These are phyloP conservation scores for Eupeodes latifasciatus DNA, from an alignment of 2,888 invertebrate species.

Conservation along the genomic window DNA sequence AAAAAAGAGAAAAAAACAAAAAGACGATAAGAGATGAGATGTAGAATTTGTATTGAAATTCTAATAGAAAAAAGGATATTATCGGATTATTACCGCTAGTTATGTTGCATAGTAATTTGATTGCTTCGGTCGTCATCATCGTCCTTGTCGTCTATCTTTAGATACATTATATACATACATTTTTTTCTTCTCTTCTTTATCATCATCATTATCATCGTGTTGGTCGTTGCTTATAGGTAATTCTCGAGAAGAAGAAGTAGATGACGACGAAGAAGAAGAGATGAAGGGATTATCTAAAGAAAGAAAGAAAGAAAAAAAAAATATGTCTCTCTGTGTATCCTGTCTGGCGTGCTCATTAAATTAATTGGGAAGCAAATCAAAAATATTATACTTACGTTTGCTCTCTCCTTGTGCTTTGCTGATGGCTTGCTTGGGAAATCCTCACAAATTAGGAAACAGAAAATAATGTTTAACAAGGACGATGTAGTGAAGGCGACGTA, in stretches of 20 bases:
- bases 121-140: conserved; percentile 61
- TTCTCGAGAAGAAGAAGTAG: conserved; percentile 9
- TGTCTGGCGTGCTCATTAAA: conserved; percentile 75
- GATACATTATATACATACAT: neutral
- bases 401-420: conserved; percentile 33
- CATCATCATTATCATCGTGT: conserved; percentile 23
- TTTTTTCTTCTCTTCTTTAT: conserved; percentile 32
- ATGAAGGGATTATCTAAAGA: conserved; percentile 63
- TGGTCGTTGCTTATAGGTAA: neutral
- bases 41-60: conserved; percentile 57
- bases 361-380: conserved; percentile 76
- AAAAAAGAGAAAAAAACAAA: neutral
- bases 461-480: conserved; percentile 72
- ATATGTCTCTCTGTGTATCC: conserved; percentile 65
- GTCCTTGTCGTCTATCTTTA: conserved; percentile 36
- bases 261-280: neutral
- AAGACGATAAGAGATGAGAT: neutral
- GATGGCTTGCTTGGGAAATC: conserved; percentile 59
- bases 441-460: conserved; percentile 72
- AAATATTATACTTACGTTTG: conserved; percentile 67
- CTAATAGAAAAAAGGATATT: conserved; percentile 72
- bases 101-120: conserved; percentile 76
- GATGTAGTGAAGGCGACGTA: conserved; percentile 46
- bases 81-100: conserved; percentile 76
- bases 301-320: conserved; percentile 49